A percentile compares a stretch with the other conserved stretches of the same genome.
phyloP scores from a whole-genome alignment of 2,113 vertebrate species.

The Vanacampus margaritifer region DNA sequence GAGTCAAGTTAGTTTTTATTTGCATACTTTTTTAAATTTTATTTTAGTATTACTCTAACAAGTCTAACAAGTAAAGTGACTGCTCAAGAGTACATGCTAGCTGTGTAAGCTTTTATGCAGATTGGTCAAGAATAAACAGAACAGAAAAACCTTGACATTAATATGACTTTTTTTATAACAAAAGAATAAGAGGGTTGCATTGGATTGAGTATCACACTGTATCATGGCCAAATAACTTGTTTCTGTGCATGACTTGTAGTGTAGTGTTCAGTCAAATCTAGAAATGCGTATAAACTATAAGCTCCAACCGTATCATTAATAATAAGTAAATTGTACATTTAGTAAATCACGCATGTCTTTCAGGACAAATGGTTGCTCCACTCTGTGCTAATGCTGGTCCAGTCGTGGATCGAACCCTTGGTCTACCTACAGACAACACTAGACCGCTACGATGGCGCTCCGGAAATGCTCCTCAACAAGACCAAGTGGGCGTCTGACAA shows the following conservation, averaged over 20 bases:
- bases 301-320: not conserved
- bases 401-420: slow-evolving; percentile 71
- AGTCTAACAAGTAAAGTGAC: not conserved
- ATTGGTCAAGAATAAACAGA: too few relatives aligned
- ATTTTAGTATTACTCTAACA: too few relatives aligned
- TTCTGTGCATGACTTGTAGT: not conserved
- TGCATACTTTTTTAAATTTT: too few relatives aligned
- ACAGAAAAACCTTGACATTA: too few relatives aligned
- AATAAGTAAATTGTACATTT: not conserved
- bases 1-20: too few relatives aligned
- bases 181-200: too few relatives aligned
- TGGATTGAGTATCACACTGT: too few relatives aligned
- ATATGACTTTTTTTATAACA: too few relatives aligned
- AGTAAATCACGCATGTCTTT: not conserved
- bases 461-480: slow-evolving; percentile 68
- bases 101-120: too few relatives aligned
- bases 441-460: slow-evolving; percentile 58
- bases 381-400: slow-evolving; percentile 69
- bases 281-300: not conserved
- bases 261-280: not conserved
- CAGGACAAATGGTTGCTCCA: slow-evolving; percentile 74
- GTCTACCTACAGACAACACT: slow-evolving; percentile 68
- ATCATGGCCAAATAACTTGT: too few relatives aligned
- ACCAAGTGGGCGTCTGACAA: slow-evolving; percentile 76
- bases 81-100: too few relatives aligned